phyloP scores from a whole-genome alignment of 2,797 vertebrate species.

The Spatula clypeata region DNA sequence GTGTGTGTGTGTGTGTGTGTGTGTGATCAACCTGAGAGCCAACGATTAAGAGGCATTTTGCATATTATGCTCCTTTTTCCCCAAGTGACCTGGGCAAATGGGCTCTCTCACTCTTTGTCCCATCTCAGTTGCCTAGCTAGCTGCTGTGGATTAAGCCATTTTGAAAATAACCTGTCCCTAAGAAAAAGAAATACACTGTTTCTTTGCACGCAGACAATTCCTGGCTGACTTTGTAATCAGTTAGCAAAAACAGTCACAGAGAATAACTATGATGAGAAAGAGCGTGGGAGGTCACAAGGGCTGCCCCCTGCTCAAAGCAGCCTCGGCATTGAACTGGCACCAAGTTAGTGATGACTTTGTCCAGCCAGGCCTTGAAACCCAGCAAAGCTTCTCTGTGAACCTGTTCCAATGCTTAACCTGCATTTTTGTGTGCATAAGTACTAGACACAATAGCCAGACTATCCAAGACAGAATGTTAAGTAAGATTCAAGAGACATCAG shows the following conservation, averaged over 20 bases:
- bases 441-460: neutral
- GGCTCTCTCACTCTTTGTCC: neutral
- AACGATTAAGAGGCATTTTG: neutral
- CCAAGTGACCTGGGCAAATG: neutral
- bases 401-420: neutral
- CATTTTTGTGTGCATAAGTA: neutral
- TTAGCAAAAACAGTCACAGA: neutral
- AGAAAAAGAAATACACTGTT: neutral
- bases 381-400: neutral
- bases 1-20: too few relatives aligned
- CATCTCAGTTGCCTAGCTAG: neutral
- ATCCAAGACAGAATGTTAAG: neutral
- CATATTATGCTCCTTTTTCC: neutral
- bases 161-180: neutral
- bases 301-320: neutral
- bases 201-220: neutral
- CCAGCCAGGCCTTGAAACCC: neutral
- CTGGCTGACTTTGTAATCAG: neutral
- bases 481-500: rapidly evolving
- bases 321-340: neutral
- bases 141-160: neutral
- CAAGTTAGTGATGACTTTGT: neutral
- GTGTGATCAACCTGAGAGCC: neutral
- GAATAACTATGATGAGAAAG: neutral
- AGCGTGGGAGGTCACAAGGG: neutral